Evolutionary conservation across 23 tunicate genomes (phyloP), one percentile per base, ranked within the genome.

Genomic region (Trididemnum clinides): DNA sequence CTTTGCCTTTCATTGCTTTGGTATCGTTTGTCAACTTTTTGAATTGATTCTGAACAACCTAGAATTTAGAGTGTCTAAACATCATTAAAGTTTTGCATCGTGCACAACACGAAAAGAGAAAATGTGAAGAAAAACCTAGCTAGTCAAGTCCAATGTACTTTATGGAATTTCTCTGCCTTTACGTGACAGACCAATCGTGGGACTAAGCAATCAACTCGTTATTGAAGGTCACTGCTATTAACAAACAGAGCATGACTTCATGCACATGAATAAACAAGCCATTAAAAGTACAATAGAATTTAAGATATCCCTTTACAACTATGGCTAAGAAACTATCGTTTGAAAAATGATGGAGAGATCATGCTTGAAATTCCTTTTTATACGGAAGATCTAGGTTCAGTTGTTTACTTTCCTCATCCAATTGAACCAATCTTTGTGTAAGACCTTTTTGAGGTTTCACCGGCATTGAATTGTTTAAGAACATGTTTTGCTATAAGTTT

Each of bases 1-100:
- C 98, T 39, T 86, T 89, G 0, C 98, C 98, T 66, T 89, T 83
- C 97, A 92, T 92, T 4, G 77, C 59, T 54, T 35, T 64, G 1
- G 82, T 77, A 64, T 92, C 97, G 78, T 57, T 83, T 0, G 86
- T 89, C 34, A 90, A 71, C 72, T 85, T 54, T 38, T 35, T 33
- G 0, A 62, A 64, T 71, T 90, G 95, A 25, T 80, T 64, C 7
- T 83, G 95, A 19, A 85, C 20, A 19, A 90, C 32, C 95, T 90
- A 50, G 6, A 57, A 66, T 3, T 31, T 29, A 66, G 21, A 4
- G 26, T 59, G 69, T 59, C 27, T n/a, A n/a, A n/a, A n/a, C n/a
- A n/a, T n/a, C n/a, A n/a, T n/a, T n/a, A 44, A 7, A 44, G 54
- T 10, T 44, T 44, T 44, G 27, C 21, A 62, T 12, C 4, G 4